A percentile compares a stretch with the other conserved stretches of the same genome.
phyloP scores from a whole-genome alignment of 2,888 invertebrate genomes.

The Teleogryllus oceanicus region DNA sequence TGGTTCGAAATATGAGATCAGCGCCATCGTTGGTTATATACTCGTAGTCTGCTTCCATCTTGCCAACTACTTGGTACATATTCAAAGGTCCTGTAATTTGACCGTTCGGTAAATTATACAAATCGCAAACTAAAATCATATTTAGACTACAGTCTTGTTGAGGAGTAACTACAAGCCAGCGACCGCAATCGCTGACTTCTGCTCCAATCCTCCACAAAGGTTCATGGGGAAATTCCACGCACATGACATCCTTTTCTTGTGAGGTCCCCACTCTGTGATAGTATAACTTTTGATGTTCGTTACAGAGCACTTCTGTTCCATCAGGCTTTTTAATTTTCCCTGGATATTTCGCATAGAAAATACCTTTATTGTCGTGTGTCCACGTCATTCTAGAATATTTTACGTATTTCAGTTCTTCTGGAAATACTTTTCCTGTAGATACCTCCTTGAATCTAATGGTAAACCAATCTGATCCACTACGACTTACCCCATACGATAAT shows the following conservation, averaged over 20 bases:
- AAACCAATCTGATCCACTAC: slow-evolving; percentile 56
- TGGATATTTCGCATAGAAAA: slow-evolving; percentile 54
- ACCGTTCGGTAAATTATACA: slow-evolving; percentile 54
- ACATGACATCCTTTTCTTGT: slow-evolving; percentile 51
- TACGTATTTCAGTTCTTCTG: slow-evolving; percentile 50
- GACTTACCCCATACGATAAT: slow-evolving; percentile 52
- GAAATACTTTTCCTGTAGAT: slow-evolving; percentile 44
- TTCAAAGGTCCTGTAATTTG: slow-evolving; percentile 62
- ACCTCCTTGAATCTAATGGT: slow-evolving; percentile 44
- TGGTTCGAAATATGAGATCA: slow-evolving; percentile 82
- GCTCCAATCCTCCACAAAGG: slow-evolving; percentile 63
- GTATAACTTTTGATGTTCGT: slow-evolving; percentile 52
- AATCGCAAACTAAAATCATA: slow-evolving; percentile 78
- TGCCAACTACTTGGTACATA: slow-evolving; percentile 76
- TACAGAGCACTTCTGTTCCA: slow-evolving; percentile 50
- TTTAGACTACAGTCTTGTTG: slow-evolving; percentile 90
- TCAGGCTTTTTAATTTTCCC: slow-evolving; percentile 47
- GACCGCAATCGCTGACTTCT: slow-evolving; percentile 85
- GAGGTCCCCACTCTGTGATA: slow-evolving; percentile 54
- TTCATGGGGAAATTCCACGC: slow-evolving; percentile 51
- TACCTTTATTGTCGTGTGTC: slow-evolving; percentile 55
- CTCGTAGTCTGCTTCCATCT: slow-evolving; percentile 93
- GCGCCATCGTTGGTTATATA: slow-evolving; percentile 86
- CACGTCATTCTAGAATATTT: slow-evolving; percentile 54
- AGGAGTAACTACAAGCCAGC: slow-evolving; percentile 79